Evolutionary conservation across 2,113 vertebrate species (phyloP), one percentile per base, ranked within the genome.

Genomic region (Nycticryphes semicollaris): DNA sequence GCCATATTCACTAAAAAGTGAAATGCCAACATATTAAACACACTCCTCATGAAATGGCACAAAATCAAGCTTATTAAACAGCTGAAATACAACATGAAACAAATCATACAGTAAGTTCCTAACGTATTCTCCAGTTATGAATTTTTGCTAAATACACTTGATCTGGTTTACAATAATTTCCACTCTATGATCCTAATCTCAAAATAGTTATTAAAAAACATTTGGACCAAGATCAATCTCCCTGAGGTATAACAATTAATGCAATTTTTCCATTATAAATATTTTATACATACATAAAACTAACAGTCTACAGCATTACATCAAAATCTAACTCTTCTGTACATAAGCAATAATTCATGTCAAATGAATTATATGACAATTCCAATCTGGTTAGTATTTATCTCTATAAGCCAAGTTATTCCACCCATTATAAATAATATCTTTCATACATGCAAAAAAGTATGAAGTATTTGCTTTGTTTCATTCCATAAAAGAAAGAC

Each of bases 1-100:
- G 96, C 99, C 99, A 85, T 99, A 99, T 96, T 99, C 99, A 97
- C 99, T 99, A 97, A 20, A 97, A 97, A 96, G 85, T 45, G 81
- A 97, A 98, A 97, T 80, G 51, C 8, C 90, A 93, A 93, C 14
- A 68, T 48, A 88, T 95, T 92, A 95, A 84, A 89, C 43, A 87
- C 24, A 83, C 39, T 51, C 23, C 6, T 1, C 88, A 66, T 53
- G 10, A 74, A 91, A 83, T 30, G 43, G 14, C 47, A 82, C 10
- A 87, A 76, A 93, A 92, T 50, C 54, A 84, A 54, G 54, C 35
- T 45, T 63, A 53, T 9, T 84, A 43, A 89, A 57, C 23, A 90
- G 14, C 17, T 74, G 5, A 84, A 89, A 92, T 59, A 64, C 41
- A 84, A 75, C 47, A 68, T 24, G n/a, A 78, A 74, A 37, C 18